Conservation (phyloP, 2,888 invertebrate species). For the Tetropium fuscum region DNA sequence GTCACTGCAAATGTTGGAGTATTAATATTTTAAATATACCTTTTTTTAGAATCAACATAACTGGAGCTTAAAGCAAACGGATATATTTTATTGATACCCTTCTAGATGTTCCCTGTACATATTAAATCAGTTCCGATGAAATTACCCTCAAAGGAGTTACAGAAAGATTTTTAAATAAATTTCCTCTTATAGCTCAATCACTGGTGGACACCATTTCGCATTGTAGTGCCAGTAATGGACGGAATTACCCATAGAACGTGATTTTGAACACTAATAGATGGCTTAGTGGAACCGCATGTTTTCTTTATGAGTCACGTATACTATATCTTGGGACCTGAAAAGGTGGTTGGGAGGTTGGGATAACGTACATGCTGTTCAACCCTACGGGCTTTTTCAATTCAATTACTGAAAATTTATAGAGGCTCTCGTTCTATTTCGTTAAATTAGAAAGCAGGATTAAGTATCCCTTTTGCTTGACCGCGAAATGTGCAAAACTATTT, state of each 20-base stretch:
- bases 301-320: constrained; percentile 64
- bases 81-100: too few species aligned
- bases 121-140: too few species aligned
- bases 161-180: constrained; percentile 44
- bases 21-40: too few species aligned
- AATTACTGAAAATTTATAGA: constrained; percentile 40
- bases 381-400: constrained; percentile 39
- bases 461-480: not conserved
- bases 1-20: too few species aligned
- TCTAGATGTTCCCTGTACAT: too few species aligned
- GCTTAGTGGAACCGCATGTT: constrained; percentile 63
- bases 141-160: too few species aligned
- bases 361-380: constrained; percentile 41
- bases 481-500: too few species aligned
- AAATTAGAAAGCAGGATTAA: constrained; percentile 6
- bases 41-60: too few species aligned
- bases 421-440: constrained; percentile 12
- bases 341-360: constrained; percentile 51
- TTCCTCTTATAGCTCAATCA: constrained; percentile 50
- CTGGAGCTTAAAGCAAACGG: too few species aligned
- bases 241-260: constrained; percentile 60
- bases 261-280: constrained; percentile 62
- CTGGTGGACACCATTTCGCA: constrained; percentile 38
- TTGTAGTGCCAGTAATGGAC: constrained; percentile 53
- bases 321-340: constrained; percentile 49